A percentile compares a stretch with the other conserved stretches of the same genome.
These are phyloP conservation scores for Apus apus DNA, from an alignment of 2,113 vertebrate species.

Conservation along the genomic window DNA sequence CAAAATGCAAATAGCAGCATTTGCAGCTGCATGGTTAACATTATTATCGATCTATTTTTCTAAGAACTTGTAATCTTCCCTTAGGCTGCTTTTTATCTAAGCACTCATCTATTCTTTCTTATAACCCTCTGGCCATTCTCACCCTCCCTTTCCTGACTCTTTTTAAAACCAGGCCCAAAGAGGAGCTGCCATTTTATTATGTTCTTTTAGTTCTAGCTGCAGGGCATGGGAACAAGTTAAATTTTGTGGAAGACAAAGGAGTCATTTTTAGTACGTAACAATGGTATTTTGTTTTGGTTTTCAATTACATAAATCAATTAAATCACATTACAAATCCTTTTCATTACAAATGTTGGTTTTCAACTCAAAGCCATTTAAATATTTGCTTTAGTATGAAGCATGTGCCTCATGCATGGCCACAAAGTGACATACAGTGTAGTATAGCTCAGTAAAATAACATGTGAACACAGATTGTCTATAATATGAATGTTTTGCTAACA, in stretches of 20 bases:
- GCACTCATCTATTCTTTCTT: neutral
- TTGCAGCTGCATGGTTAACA: neutral
- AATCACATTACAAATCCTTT: constrained; percentile 1
- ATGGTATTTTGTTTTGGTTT: neutral
- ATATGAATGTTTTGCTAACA: neutral
- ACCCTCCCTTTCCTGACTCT: neutral
- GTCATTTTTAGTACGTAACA: neutral
- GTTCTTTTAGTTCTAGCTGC: neutral
- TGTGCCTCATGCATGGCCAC: neutral
- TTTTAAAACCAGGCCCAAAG: neutral
- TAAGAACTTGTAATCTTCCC: constrained; percentile 41
- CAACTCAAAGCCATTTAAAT: neutral
- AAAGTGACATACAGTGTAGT: neutral
- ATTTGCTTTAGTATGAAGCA: neutral
- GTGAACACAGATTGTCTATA: neutral
- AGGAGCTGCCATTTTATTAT: neutral
- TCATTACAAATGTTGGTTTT: neutral
- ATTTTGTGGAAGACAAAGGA: constrained; percentile 32
- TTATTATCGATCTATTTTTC: constrained; percentile 56
- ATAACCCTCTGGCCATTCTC: neutral
- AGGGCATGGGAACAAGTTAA: constrained; percentile 37
- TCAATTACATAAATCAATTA: constrained; percentile 38
- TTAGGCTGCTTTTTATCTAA: constrained; percentile 28
- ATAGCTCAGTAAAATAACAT: neutral
- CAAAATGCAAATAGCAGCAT: constrained; percentile 10